Base-by-base conservation (phyloP, 2,888 invertebrate genomes). In the Leptinotarsa rubiginosa region DNA sequence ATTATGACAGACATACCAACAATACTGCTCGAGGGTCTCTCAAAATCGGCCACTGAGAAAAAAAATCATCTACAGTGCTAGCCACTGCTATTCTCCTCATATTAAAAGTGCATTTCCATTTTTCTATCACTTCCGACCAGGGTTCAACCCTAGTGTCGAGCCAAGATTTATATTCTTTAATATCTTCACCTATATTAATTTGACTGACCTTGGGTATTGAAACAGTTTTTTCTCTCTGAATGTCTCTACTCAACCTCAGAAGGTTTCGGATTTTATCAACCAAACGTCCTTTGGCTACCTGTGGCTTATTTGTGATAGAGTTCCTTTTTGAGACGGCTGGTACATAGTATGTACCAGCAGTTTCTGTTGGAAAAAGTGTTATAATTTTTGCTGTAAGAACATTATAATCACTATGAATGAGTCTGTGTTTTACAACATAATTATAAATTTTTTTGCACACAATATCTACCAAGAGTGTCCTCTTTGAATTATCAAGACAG, bases 211-310 rank as follows among this genome's bases (percentile, higher is more conserved):
- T 65, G 41, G 12, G 20, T 41, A 16, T 65, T 20, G 31, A 7
- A 13, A 4, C n/a, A 18, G 65, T 65, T 65, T 65, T 65, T 47
- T 41, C 25, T 16, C 47, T 65, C 41, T 20, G 16, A 7, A 65
- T 65, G 47, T 20, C 12, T 47, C 65, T 65, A 10, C 65, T 65
- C 41, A 65, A 65, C 41, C 65, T 52, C n/a, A 52, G 52, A 15
- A 52, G n/a, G n/a, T 52, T 52, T 16, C 52, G 12, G 16, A 52
- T 52, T 52, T 52, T 52, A 16, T 52, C 52, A 52, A 52, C 52
- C 16, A 52, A 52, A 4, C n/a, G 52, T n/a, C 52, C 52, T 52
- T n/a, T n/a, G 16, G 52, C 12, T 15, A 52, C n/a, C 16, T n/a
- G 52, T 52, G 52, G 52, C 52, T 52, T 52, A 52, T 52, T 52